phyloP scores from a whole-genome alignment of 2,888 invertebrate species.

The Chesias legatella region DNA sequence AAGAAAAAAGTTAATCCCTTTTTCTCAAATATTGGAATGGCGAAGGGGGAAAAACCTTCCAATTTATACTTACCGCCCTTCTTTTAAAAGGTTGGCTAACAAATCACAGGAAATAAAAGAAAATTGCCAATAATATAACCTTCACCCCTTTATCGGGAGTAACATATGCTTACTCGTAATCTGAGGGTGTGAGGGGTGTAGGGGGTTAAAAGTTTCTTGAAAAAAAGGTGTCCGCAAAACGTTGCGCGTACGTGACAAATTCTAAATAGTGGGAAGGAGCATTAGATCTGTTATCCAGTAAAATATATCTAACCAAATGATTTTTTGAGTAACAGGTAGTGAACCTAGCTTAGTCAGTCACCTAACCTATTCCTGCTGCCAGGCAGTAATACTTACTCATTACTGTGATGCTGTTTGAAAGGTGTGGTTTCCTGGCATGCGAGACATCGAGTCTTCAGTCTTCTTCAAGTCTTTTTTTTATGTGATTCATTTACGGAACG shows the following conservation, averaged over 20 bases:
- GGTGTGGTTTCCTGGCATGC: too few species aligned
- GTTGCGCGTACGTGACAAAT: conserved; percentile 11
- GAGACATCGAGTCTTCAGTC: too few species aligned
- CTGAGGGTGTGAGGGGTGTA: conserved; percentile 1
- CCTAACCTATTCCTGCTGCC: too few species aligned
- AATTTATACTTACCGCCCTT: conserved; percentile 7
- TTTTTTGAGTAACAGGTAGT: too few species aligned
- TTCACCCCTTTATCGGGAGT: conserved; percentile 18
- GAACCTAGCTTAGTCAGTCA: too few species aligned
- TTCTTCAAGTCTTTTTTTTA: too few species aligned
- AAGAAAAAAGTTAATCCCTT: background rate
- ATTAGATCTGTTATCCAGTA: background rate
- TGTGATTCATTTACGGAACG: too few species aligned
- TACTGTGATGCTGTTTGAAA: too few species aligned
- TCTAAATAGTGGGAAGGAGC: conserved; percentile 1
- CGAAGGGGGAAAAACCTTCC: conserved; percentile 8
- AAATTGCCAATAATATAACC: conserved; percentile 18
- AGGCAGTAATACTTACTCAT: too few species aligned
- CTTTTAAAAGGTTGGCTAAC: conserved; percentile 12
- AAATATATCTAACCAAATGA: too few species aligned
- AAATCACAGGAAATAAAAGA: conserved; percentile 21
- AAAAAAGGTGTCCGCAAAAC: conserved; percentile 12
- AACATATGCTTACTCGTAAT: conserved; percentile 16
- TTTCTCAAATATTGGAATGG: conserved; percentile 1
- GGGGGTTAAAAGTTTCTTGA: conserved; percentile 6